Conservation (phyloP, 1,140 invertebrate species). For the Bathynomus jamesi region DNA sequence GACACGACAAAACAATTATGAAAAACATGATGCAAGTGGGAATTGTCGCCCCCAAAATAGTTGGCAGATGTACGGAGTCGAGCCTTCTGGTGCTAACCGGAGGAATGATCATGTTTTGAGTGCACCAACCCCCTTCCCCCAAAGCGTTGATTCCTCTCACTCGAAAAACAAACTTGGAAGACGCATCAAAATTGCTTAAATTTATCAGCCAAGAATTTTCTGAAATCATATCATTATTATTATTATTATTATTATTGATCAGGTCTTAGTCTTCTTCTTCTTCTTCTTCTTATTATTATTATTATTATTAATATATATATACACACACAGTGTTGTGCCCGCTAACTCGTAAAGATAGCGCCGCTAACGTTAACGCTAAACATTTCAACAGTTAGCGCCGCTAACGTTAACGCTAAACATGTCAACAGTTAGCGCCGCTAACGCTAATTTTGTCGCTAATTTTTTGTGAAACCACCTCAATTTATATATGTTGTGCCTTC, state of each 20-base stretch:
- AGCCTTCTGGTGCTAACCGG: constrained; percentile 52
- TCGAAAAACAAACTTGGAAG: constrained; percentile 58
- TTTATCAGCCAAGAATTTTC: background rate
- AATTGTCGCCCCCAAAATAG: constrained; percentile 53
- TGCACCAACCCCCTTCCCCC: constrained; percentile 64
- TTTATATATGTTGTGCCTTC: too few relatives aligned
- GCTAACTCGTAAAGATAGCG: too few relatives aligned
- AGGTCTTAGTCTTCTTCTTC: too few relatives aligned
- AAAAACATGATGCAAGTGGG: constrained; percentile 27
- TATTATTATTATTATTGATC: background rate
- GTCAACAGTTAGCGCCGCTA: too few relatives aligned
- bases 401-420: too few relatives aligned
- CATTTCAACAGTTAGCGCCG: too few relatives aligned
- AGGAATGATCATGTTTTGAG: constrained; percentile 53
- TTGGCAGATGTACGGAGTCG: constrained; percentile 50
- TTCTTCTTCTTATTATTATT: too few relatives aligned
- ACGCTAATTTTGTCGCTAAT: too few relatives aligned
- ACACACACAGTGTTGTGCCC: too few relatives aligned
- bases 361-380: too few relatives aligned
- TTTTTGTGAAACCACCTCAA: too few relatives aligned
- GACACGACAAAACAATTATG: constrained; percentile 23
- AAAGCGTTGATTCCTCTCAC: constrained; percentile 68
- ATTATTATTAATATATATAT: too few relatives aligned
- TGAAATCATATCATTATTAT: background rate
- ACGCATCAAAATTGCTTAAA: constrained; percentile 48